Evolutionary conservation across 2,888 invertebrate species (phyloP), one percentile per base, ranked within the genome.

Genomic region (Exocentrus adspersus): DNA sequence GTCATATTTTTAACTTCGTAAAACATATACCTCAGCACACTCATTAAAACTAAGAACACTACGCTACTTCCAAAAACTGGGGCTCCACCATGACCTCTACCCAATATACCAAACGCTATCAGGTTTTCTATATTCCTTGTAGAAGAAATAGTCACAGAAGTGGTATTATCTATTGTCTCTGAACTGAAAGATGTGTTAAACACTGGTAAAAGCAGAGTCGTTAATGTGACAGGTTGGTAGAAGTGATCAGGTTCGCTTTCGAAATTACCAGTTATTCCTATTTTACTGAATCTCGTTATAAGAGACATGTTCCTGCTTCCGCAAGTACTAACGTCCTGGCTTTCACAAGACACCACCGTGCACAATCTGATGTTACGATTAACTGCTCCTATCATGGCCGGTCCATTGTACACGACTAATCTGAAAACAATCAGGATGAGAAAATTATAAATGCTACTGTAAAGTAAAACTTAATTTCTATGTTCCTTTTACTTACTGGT

Each of bases 401-500:
- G 48, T 17, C 74, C 76, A 21, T 63, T 65, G 30, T 66, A 76
- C 4, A 57, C 57, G 7, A 57, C 9, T 1, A 57, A 46, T 20
- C 57, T 57, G 7, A 32, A 32, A 43, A 21, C 19, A 9, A 48
- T n/a, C 9, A 7, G 20, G n/a, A 1, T 14, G 10, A 41, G 14
- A 6, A 6, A 41, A 1, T 9, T 19, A 45, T 17, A 20, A 9
- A 9, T 48, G 41, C 12, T 16, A 37, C n/a, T n/a, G n/a, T n/a
- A n/a, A n/a, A n/a, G n/a, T n/a, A n/a, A n/a, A n/a, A n/a, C n/a
- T n/a, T n/a, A n/a, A n/a, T n/a, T n/a, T n/a, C n/a, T n/a, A n/a
- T n/a, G n/a, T n/a, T n/a, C n/a, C n/a, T n/a, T 10, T 17, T 57
- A 68, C 69, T 69, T 69, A 76, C 74, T 72, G 70, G 43, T 72